Percentiles rank a stretch among this genome's conserved stretches.
Evolutionary conservation across 2,797 vertebrate genomes (phyloP).

Genomic region (Paedocypris micromegethes): DNA sequence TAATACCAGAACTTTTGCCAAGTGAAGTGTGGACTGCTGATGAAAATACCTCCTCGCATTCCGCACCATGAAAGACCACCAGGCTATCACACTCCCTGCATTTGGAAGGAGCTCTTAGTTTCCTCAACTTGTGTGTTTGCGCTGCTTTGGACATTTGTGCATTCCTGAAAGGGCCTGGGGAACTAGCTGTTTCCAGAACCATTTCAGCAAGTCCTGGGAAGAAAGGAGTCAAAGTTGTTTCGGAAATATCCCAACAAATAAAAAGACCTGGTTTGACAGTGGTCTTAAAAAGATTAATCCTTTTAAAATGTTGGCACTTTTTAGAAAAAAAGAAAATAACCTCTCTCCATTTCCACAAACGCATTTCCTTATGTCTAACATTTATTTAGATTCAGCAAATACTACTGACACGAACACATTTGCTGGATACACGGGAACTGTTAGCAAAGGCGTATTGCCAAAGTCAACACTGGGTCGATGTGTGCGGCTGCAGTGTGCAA

Average conservation of each 20-base stretch:
- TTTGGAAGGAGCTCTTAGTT: slow-evolving; percentile 89
- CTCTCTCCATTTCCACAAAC: slow-evolving; percentile 16
- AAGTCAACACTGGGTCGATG: slow-evolving; percentile 50
- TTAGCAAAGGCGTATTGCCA: slow-evolving; percentile 37
- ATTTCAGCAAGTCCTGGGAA: slow-evolving; percentile 77
- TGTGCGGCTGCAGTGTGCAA: slow-evolving; percentile 35
- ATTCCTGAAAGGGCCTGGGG: slow-evolving; percentile 88
- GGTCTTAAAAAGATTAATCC: not conserved
- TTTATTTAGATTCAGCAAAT: slow-evolving; percentile 7
- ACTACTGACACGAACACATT: slow-evolving; percentile 36
- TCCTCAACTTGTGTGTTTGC: slow-evolving; percentile 90
- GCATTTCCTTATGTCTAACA: slow-evolving; percentile 2
- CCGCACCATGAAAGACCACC: slow-evolving; percentile 92
- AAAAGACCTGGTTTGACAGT: not conserved
- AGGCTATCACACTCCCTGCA: slow-evolving; percentile 94
- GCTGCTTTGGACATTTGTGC: slow-evolving; percentile 91
- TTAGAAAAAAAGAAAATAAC: not conserved
- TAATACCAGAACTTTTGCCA: not conserved
- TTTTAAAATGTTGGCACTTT: not conserved
- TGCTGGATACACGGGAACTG: slow-evolving; percentile 49
- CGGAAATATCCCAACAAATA: too few relatives aligned
- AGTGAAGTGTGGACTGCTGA: not conserved
- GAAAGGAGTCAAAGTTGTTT: not conserved
- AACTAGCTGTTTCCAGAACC: slow-evolving; percentile 76
- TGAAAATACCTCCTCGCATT: slow-evolving; percentile 87